Base-by-base conservation (phyloP, 2,888 invertebrate species). In the Acleris laterana region DNA sequence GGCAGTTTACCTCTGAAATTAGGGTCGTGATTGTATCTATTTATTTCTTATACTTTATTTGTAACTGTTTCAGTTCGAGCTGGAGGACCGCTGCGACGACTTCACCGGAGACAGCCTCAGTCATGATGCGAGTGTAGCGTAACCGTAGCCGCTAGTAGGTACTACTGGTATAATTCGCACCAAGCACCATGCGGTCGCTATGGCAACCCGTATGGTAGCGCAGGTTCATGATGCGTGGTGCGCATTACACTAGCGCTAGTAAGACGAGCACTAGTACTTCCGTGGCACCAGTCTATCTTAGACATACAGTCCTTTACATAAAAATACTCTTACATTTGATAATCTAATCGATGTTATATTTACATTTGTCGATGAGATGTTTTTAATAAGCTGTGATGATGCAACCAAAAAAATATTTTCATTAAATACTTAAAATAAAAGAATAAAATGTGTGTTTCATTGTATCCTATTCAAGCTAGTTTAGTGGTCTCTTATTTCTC, bases 1-100 rank as follows among this genome's bases (percentile, higher is more conserved):
- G 20, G 20, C 20, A 1, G 20, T 20, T 20, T 20, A n/a, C 2
- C n/a, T 5, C 13, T 16, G 44, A 44, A n/a, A 20, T 20, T 20
- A 20, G 20, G 16, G 44, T 5, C 16, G 5, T n/a, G 3, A 3
- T n/a, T n/a, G n/a, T n/a, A n/a, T n/a, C 1, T 38, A 13, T 38
- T 38, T 38, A 13, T 13, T 38, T 4, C 13, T 38, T 11, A 38
- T 4, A 13, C 13, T 25, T 25, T 38, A 1, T 13, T 38, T 38
- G 2, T 3, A 32, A 32, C 38, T 1, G 11, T 51, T 93, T 93
- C 88, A 96, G 95, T 95, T 95, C 73, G 97, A 97, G 79, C 92
- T 97, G 74, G 95, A 96, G 74, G 96, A 96, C 77, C 95, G 95
- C 75, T 97, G 97, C 87, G 97, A 97, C 79, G 95, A 96, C 79